Percentiles rank a stretch among this genome's conserved stretches.
These are phyloP conservation scores for Nephrotoma guestfalica DNA, from an alignment of 2,888 invertebrate species.

Conservation along the genomic window DNA sequence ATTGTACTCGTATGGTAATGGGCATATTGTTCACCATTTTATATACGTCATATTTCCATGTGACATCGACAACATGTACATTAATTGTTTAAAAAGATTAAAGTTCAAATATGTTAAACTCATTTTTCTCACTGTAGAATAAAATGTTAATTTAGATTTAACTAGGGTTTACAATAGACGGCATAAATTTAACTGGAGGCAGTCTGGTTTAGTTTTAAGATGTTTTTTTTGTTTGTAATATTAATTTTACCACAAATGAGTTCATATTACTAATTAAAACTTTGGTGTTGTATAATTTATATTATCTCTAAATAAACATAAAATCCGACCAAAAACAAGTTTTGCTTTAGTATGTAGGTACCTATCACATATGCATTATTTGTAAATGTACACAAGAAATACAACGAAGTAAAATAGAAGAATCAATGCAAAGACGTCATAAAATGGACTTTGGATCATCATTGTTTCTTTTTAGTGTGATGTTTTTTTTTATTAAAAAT, in stretches of 20 bases:
- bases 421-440: not conserved
- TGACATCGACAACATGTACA: not conserved
- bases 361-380: not conserved
- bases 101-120: not conserved
- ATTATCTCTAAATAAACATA: not conserved
- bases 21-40: not conserved
- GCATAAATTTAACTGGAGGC: too few species aligned
- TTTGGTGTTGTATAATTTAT: not conserved
- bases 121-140: not conserved
- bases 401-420: not conserved
- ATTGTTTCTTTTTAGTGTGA: not conserved
- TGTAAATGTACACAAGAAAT: not conserved
- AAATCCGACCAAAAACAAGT: not conserved
- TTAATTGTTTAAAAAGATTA: not conserved
- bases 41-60: not conserved
- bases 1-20: not conserved
- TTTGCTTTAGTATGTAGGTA: not conserved
- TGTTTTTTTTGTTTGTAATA: not conserved
- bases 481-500: not conserved
- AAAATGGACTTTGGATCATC: not conserved
- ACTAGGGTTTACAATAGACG: not conserved
- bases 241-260: not conserved
- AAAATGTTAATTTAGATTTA: not conserved
- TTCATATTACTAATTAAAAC: not conserved
- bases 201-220: too few species aligned